Evolutionary conservation across 2,797 vertebrate genomes (phyloP).

Genomic region (Typhlichthys eigenmanni): DNA sequence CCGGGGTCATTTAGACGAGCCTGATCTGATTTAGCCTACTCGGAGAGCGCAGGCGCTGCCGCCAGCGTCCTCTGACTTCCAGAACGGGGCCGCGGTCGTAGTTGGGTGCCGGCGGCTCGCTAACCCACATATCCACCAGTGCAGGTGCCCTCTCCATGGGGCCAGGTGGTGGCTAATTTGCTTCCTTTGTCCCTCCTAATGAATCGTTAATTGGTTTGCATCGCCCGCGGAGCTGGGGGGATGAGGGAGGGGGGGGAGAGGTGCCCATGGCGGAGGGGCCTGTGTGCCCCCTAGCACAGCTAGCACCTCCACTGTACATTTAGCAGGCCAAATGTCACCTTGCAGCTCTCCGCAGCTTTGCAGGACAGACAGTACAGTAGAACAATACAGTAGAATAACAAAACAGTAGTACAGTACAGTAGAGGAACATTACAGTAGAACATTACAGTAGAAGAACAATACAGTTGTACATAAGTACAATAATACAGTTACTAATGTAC

Average conservation of each 20-base stretch:
- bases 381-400: background rate
- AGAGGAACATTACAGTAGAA: too few species aligned
- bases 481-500: too few species aligned
- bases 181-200: conserved; percentile 81
- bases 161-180: conserved; percentile 80
- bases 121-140: conserved; percentile 77
- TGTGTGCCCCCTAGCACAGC: conserved; percentile 45
- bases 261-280: conserved; percentile 59
- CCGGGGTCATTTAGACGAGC: conserved; percentile 28
- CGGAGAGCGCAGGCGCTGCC: conserved; percentile 31
- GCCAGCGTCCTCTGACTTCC: conserved; percentile 31
- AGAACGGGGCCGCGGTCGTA: conserved; percentile 32
- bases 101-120: conserved; percentile 30
- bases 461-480: background rate
- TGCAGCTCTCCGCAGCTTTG: conserved; percentile 37
- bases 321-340: conserved; percentile 69
- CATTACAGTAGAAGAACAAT: background rate
- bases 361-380: conserved; percentile 10
- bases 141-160: conserved; percentile 80
- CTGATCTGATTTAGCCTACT: conserved; percentile 47
- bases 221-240: conserved; percentile 65
- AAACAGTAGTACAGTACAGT: too few species aligned
- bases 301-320: conserved; percentile 38
- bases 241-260: conserved; percentile 60
- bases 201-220: conserved; percentile 83